phyloP scores from a whole-genome alignment of 2,113 vertebrate genomes.

The Eupsittula cactorum region DNA sequence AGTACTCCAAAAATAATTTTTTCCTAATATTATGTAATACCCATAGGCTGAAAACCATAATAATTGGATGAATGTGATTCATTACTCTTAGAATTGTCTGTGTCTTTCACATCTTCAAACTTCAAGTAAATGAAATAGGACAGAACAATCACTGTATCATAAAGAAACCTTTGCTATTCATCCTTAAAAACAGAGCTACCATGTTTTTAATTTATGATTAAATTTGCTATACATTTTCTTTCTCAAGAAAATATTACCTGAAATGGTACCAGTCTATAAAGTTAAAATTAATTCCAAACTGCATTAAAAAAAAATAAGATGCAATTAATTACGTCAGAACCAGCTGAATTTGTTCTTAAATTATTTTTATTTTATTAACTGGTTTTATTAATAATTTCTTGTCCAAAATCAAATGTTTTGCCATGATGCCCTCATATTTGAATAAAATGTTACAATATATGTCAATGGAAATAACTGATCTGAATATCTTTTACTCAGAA shows the following conservation, averaged over 20 bases:
- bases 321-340: not conserved
- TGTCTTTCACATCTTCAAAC: not conserved
- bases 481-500: not conserved
- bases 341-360: not conserved
- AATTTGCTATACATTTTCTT: not conserved
- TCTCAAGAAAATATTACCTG: not conserved
- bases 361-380: not conserved
- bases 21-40: not conserved
- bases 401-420: not conserved
- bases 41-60: not conserved
- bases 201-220: not conserved
- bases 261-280: not conserved
- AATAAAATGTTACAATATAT: not conserved
- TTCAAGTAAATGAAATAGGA: not conserved
- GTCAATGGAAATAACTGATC: not conserved
- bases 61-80: not conserved
- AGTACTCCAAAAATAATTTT: not conserved
- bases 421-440: not conserved
- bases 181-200: not conserved
- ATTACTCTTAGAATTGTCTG: not conserved
- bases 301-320: not conserved
- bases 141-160: not conserved
- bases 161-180: not conserved
- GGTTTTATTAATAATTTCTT: not conserved
- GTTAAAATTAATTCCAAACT: not conserved